Base-by-base conservation (phyloP, 2,797 vertebrate species). In the Cynodonichthys magdalenae region DNA sequence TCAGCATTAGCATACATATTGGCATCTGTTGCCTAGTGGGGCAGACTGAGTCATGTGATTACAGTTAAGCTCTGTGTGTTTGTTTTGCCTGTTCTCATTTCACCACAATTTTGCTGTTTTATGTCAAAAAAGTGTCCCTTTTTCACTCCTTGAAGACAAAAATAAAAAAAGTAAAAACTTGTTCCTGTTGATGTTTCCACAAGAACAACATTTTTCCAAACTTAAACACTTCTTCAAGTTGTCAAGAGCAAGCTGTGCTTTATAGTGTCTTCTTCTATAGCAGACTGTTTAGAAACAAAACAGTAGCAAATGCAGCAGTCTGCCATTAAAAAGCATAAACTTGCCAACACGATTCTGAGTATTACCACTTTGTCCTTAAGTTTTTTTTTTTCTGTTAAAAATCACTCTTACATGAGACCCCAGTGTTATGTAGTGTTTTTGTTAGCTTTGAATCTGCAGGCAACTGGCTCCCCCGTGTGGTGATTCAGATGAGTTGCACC, bases 1-100 rank as follows among this genome's bases (percentile, higher is more conserved):
- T 74, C 77, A 76, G 59, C 70, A 76, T 85, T 82, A 73, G 71
- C 81, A 76, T 74, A 74, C 77, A 84, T 73, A 46, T 64, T 84
- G 83, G 86, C 90, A 91, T 91, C 87, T 92, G 91, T 84, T 91
- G 79, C 89, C 87, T 87, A 81, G 86, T 85, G 75, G 88, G 90
- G 71, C 81, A 75, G 80, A 65, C 83, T 87, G 86, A 87, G 81
- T 90, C 88, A 90, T 73, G 64, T 69, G 67, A 78, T 68, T 76
- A 74, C 61, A 75, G 65, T 75, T 81, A 46, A 74, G 67, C 82
- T 69, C 56, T 52, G 31, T 66, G 28, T 52, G 41, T 63, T 20
- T 80, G 65, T 72, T 55, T 61, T 27, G 41, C 42, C 56, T 14
- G 19, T 62, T 71, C 64, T 59, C 70, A 59, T 75, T 74, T 83